Evolutionary conservation across 1,140 invertebrate genomes (phyloP).

Genomic region (Ostrea edulis): DNA sequence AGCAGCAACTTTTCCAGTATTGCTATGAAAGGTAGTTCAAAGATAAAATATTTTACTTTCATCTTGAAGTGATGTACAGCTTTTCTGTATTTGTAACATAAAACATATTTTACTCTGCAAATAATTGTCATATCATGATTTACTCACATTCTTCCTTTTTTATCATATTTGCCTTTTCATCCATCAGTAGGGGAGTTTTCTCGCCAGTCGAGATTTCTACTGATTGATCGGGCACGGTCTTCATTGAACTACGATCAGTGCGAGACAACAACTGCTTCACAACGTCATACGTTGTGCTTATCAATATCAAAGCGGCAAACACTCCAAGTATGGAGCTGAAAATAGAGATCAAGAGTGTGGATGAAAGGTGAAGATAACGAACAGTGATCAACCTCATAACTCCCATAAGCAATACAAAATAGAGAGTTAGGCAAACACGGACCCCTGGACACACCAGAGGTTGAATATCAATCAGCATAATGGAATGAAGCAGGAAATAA

Average conservation of each 20-base stretch:
- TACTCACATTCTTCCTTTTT: conserved; percentile 1
- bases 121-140: not conserved
- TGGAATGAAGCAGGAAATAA: not conserved
- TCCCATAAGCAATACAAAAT: no score
- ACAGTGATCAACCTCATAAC: no score
- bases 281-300: not conserved
- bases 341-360: no score
- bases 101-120: not conserved
- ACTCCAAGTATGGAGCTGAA: not conserved
- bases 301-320: not conserved
- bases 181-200: not conserved
- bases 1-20: not conserved
- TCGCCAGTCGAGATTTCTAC: not conserved
- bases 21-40: not conserved
- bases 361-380: no score
- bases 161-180: not conserved
- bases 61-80: not conserved
- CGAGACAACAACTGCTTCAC: not conserved
- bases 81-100: not conserved
- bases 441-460: no score
- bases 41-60: not conserved
- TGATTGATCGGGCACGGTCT: not conserved
- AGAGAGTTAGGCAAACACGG: no score
- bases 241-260: not conserved
- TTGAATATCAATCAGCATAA: no score